Conservation (phyloP, 2,113 vertebrate genomes). For the Salvelinus namaycush region DNA sequence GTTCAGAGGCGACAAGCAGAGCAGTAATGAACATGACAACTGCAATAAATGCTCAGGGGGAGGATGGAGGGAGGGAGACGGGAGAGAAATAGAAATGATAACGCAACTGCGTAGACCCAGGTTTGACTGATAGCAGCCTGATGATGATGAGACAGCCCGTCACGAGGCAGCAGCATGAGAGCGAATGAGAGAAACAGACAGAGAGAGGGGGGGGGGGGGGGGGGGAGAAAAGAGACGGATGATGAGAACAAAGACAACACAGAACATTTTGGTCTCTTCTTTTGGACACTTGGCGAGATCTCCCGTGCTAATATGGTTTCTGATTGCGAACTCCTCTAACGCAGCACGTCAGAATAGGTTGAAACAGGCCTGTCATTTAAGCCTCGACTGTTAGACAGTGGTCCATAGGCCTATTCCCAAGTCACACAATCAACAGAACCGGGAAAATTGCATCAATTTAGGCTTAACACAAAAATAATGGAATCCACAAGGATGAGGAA, state of each 20-base stretch:
- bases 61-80: not conserved
- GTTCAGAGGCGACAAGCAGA: not conserved
- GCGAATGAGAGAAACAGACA: slow-evolving; percentile 37
- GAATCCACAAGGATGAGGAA: too few species aligned
- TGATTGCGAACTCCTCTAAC: not conserved
- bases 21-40: not conserved
- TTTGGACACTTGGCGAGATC: not conserved
- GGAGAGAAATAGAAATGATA: slow-evolving; percentile 63
- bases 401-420: too few species aligned
- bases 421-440: too few species aligned
- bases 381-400: not conserved
- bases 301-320: not conserved
- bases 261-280: not conserved
- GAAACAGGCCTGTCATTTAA: not conserved
- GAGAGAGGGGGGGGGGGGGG: not conserved
- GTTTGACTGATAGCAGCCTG: slow-evolving; percentile 98
- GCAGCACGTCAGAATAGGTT: not conserved
- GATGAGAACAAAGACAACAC: slow-evolving; percentile 22
- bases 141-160: slow-evolving; percentile 71
- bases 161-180: slow-evolving; percentile 83
- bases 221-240: slow-evolving; percentile 2
- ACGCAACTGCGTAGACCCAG: slow-evolving; percentile 99
- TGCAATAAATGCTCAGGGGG: not conserved
- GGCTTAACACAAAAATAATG: too few species aligned
- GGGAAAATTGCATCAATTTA: too few species aligned